Evolutionary conservation across 2,888 invertebrate species (phyloP).

Genomic region (Meganola albula): DNA sequence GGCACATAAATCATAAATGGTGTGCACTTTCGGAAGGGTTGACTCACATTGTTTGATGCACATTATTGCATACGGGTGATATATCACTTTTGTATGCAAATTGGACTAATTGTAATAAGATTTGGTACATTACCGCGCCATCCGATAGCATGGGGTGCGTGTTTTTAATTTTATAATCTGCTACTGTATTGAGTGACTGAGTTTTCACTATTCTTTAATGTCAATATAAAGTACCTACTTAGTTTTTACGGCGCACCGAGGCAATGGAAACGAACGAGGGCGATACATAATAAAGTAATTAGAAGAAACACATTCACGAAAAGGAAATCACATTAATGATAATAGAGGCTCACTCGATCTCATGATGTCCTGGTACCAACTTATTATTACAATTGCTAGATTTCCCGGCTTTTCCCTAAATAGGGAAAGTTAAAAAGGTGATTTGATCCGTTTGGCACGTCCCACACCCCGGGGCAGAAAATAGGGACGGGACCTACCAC

Average conservation of each 20-base stretch:
- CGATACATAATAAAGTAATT: slow-evolving; percentile 26
- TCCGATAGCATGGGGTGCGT: slow-evolving; percentile 26
- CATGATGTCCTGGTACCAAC: slow-evolving; percentile 53
- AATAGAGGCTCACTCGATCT: slow-evolving; percentile 50
- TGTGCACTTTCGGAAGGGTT: slow-evolving; percentile 54
- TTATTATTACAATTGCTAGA: slow-evolving; percentile 72
- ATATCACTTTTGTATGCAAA: slow-evolving; percentile 67
- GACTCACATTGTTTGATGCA: slow-evolving; percentile 32
- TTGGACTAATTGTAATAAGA: slow-evolving; percentile 70
- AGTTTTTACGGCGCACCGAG: too few relatives aligned
- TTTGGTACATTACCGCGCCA: slow-evolving; percentile 41
- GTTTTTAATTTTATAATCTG: slow-evolving; percentile 34
- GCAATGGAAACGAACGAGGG: too few relatives aligned
- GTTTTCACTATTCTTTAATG: too few relatives aligned
- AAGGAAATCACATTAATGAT: slow-evolving; percentile 42
- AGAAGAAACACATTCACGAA: slow-evolving; percentile 30
- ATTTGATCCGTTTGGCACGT: slow-evolving; percentile 70
- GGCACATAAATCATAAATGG: slow-evolving; percentile 64
- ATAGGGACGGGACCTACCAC: slow-evolving; percentile 24
- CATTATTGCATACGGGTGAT: slow-evolving; percentile 58
- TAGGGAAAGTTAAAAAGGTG: slow-evolving; percentile 77
- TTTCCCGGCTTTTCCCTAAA: slow-evolving; percentile 66
- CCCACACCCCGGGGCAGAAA: slow-evolving; percentile 30
- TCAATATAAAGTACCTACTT: too few relatives aligned
- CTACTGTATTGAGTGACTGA: slow-evolving; percentile 17